Conservation (phyloP, 2,888 invertebrate genomes). For the Dioctria linearis region DNA sequence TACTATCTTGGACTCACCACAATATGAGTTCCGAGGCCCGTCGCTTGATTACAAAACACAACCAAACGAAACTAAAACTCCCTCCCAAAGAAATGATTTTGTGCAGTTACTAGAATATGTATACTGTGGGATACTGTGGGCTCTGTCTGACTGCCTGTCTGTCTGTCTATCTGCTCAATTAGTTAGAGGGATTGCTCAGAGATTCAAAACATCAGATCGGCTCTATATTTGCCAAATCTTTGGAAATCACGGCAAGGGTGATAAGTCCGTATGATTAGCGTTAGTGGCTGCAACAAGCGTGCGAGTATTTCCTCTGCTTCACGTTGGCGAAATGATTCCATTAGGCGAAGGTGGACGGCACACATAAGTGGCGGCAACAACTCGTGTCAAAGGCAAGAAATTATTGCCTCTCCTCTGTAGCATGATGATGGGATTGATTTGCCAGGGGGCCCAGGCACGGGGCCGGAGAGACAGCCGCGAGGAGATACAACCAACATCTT, state of each 20-base stretch:
- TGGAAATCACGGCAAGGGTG: slow-evolving; percentile 2
- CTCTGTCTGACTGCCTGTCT: slow-evolving; percentile 3
- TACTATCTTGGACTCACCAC: slow-evolving; percentile 1
- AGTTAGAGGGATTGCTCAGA: not conserved
- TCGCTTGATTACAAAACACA: slow-evolving; percentile 18
- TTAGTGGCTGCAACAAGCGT: too few species aligned
- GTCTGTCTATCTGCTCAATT: slow-evolving; percentile 21
- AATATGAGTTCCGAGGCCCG: slow-evolving; percentile 25
- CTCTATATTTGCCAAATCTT: not conserved
- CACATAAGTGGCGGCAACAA: slow-evolving; percentile 1
- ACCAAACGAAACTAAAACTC: not conserved
- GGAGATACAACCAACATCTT: slow-evolving; percentile 22
- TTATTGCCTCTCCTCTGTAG: slow-evolving; percentile 9
- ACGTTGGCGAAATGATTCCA: not conserved
- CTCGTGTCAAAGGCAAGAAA: slow-evolving; percentile 30
- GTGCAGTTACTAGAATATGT: not conserved
- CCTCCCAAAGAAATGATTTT: slow-evolving; percentile 31
- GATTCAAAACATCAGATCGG: not conserved
- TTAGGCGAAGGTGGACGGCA: not conserved
- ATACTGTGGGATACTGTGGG: not conserved
- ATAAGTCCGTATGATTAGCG: too few species aligned
- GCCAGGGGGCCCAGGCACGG: not conserved
- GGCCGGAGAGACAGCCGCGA: not conserved
- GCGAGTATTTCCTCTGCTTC: not conserved
- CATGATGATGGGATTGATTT: not conserved